Base-by-base conservation (phyloP, 2,888 invertebrate genomes). In the Trissonchulus latispiculum region DNA sequence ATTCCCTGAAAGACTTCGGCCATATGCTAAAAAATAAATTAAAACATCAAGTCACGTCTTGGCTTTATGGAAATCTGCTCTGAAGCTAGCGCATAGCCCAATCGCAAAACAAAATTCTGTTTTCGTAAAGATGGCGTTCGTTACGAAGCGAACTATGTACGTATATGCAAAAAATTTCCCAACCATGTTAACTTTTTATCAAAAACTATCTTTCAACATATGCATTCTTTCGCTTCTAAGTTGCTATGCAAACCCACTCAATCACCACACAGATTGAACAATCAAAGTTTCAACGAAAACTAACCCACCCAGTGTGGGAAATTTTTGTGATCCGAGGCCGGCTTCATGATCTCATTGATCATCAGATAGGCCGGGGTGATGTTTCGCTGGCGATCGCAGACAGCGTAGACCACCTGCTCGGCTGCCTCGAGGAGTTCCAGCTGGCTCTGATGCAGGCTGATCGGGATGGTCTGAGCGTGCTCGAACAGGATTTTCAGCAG, bases 301-400 rank as follows among this genome's bases (percentile, higher is more conserved):
- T 31, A 37, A 72, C 78, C 85, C 87, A 91, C 91, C 95, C 95
- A 96, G 84, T 96, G 95, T 68, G 94, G 92, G 89, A 90, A 91
- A 76, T 88, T 88, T 80, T 88, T 88, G 78, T 89, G 89, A 77
- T 91, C 90, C 0, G 90, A 89, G 83, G 90, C 90, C 67, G 90
- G 89, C 83, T 95, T 95, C 80, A 92, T 91, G 77, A 96, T 90
- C 86, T 96, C 95, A 82, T 94, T 95, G 0, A 94, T 92, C 77
- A 96, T 90, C 79, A 97, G 91, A 84, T 96, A 96, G 2, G 93
- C 93, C 0, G 96, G 96, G 74, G 96, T 85, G 59, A 96, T 86
- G 80, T 94, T 94, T 32, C 92, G 90, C 84, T 93, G 91, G 59
- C 95, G 87, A 83, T 96, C 92, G 86, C 95, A 92, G 80, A 96